phyloP scores from a whole-genome alignment of 1,140 invertebrate genomes.

The Brachionus plicatilis region DNA sequence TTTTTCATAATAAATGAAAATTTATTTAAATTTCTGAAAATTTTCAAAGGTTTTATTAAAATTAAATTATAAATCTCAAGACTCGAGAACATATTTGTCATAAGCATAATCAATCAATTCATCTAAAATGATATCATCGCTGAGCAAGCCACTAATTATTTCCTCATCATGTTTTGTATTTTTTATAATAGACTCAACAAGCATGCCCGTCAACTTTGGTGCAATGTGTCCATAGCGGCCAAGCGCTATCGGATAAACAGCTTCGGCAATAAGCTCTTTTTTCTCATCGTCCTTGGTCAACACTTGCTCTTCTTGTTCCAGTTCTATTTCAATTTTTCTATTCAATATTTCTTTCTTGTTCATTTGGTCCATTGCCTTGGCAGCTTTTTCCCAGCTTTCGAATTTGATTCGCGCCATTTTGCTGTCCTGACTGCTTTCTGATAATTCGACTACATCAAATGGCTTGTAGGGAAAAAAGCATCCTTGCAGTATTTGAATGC shows the following conservation, averaged over 20 bases:
- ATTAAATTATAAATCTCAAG: not conserved
- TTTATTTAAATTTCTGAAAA: not conserved
- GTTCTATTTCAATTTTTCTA: not conserved
- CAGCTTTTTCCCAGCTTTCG: not conserved
- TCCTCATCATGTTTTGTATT: not conserved
- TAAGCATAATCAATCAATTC: not conserved
- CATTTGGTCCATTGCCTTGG: not conserved
- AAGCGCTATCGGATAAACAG: not conserved
- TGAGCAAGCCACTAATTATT: not conserved
- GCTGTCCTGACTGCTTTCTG: not conserved
- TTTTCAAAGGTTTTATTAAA: not conserved
- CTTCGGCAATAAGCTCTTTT: slow-evolving; percentile 6
- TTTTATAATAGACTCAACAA: not conserved
- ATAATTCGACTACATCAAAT: not conserved
- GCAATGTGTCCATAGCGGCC: not conserved
- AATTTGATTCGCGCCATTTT: not conserved
- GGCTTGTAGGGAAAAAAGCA: not conserved
- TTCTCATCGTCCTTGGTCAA: not conserved
- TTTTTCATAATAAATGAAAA: not conserved
- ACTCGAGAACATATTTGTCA: slow-evolving; percentile 7
- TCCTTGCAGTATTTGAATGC: not conserved
- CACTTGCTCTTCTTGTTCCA: not conserved
- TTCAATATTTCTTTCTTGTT: slow-evolving; percentile 4
- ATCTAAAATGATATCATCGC: not conserved
- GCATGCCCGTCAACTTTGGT: not conserved